phyloP scores from a whole-genome alignment of 2,797 vertebrate genomes.

The Tachyglossus aculeatus region DNA sequence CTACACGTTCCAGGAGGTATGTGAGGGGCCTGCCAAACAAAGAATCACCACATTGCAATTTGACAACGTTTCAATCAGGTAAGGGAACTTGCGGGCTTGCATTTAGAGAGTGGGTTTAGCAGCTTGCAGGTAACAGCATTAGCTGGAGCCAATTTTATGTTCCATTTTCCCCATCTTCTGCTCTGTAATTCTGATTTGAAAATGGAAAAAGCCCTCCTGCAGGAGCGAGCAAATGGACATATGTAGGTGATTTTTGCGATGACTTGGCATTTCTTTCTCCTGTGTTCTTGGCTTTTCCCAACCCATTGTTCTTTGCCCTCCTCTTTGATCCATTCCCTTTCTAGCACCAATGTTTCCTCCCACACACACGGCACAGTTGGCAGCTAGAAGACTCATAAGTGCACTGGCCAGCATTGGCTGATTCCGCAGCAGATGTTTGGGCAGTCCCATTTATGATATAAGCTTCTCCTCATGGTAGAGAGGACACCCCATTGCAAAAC shows the following conservation, averaged over 20 bases:
- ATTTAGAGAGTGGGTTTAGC: not conserved
- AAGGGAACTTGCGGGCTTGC: constrained; percentile 16
- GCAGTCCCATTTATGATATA: constrained; percentile 23
- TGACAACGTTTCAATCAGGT: constrained; percentile 21
- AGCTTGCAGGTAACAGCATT: constrained; percentile 23
- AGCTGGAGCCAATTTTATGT: constrained; percentile 44
- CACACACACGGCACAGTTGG: not conserved
- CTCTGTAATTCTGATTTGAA: not conserved
- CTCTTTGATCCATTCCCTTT: not conserved
- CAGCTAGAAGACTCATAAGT: not conserved
- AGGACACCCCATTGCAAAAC: constrained; percentile 20
- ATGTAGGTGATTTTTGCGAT: not conserved
- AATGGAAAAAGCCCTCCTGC: not conserved
- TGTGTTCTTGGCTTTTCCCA: not conserved
- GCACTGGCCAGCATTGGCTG: not conserved
- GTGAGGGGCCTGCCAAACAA: too few relatives aligned
- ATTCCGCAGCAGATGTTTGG: constrained; percentile 26
- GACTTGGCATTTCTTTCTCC: not conserved
- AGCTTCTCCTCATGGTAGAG: constrained; percentile 14
- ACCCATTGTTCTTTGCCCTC: constrained; percentile 19
- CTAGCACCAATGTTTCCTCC: not conserved
- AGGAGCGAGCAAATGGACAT: not conserved
- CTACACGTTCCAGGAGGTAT: not conserved
- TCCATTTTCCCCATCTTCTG: not conserved
- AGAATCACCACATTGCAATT: too few relatives aligned